These are phyloP conservation scores for Spialia ferax DNA, from an alignment of 2,888 invertebrate species.

Conservation along the genomic window DNA sequence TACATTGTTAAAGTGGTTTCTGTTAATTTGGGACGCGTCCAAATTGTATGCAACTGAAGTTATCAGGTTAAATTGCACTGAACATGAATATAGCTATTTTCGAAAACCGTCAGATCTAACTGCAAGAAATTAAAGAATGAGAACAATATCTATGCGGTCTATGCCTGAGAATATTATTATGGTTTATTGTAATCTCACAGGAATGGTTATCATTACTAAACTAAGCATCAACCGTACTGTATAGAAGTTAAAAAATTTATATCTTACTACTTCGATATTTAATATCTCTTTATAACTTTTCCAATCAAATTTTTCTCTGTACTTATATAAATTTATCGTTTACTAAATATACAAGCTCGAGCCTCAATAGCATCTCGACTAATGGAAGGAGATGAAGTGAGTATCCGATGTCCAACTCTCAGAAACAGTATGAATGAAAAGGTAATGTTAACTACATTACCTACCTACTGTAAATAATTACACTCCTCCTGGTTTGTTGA, in stretches of 20 bases:
- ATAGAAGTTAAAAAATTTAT: not conserved
- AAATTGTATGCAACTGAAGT: conserved; percentile 22
- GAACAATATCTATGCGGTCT: not conserved
- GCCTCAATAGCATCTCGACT: not conserved
- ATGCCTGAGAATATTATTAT: no score
- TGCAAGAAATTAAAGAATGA: not conserved
- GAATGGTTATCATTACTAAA: no score
- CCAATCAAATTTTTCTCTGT: not conserved
- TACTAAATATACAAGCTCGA: not conserved
- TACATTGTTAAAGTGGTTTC: not conserved
- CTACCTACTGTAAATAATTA: not conserved
- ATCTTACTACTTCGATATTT: not conserved
- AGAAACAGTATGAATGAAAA: not conserved
- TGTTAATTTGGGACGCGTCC: conserved; percentile 10
- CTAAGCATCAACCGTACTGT: not conserved
- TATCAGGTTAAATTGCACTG: not conserved
- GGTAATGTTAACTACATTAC: no score
- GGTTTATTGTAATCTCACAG: no score
- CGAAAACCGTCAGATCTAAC: not conserved
- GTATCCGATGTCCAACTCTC: conserved; percentile 17
- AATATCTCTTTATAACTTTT: conserved; percentile 7
- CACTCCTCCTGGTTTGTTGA: no score
- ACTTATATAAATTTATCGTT: not conserved
- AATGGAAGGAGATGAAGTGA: conserved; percentile 17
- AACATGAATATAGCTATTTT: conserved; percentile 8